Base-by-base conservation (phyloP, 2,888 invertebrate species). In the Cylindroiulus punctatus region DNA sequence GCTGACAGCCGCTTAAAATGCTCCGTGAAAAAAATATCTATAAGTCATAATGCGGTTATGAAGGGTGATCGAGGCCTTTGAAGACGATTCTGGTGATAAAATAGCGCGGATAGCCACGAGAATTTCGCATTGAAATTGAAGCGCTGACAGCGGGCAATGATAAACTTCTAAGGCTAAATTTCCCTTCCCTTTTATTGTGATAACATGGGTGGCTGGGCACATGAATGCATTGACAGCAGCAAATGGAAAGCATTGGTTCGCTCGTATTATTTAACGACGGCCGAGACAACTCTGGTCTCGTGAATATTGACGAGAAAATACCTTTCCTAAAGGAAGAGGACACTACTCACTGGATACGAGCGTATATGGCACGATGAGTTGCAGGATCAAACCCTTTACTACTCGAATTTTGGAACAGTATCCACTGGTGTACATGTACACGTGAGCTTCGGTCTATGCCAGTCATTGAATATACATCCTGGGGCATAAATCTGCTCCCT, bases 111-210 rank as follows among this genome's bases (percentile, higher is more conserved):
- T 57, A 57, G 14, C 57, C 19, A 57, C 19, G 19, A 57, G 57
- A 57, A 57, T n/a, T n/a, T 57, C 57, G 57, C n/a, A 57, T 57
- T 57, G 57, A 57, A n/a, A 57, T 57, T 57, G 57, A 57, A 57
- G 57, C 57, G 57, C n/a, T 57, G 57, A 57, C 57, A 57, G 57
- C 57, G 5, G 57, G 57, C 14, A 2, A 57, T 57, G 57, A 57
- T 57, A 57, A 57, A 57, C 57, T 57, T n/a, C 57, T n/a, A 57
- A 57, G n/a, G 57, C 5, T n/a, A n/a, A 57, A 57, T n/a, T 57
- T 57, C 7, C 57, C n/a, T 57, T 57, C 1, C 3, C 57, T 57
- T 17, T 57, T 57, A 57, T n/a, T n/a, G 57, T n/a, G n/a, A n/a
- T 17, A 57, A 57, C 57, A 57, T n/a, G 57, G 57, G 3, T 57